Evolutionary conservation across 2,888 invertebrate species (phyloP).

Genomic region (Mimachlamys varia): DNA sequence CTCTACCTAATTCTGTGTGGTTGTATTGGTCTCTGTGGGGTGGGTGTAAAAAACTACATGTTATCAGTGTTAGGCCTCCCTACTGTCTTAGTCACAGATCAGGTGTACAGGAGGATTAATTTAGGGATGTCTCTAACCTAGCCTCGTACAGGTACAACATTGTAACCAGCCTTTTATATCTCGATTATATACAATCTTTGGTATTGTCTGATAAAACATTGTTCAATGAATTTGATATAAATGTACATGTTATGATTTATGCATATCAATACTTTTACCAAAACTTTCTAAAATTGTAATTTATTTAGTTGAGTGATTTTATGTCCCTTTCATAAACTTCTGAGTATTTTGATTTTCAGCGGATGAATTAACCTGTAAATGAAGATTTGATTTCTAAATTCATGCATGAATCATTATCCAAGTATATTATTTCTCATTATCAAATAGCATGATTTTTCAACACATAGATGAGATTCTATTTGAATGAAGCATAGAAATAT

Average conservation of each 20-base stretch:
- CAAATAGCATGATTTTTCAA: too few species aligned
- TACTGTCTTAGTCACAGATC: neutral
- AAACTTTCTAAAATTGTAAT: too few species aligned
- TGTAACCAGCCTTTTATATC: neutral
- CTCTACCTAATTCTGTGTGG: neutral
- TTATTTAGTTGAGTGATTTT: too few species aligned
- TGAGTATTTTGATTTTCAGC: too few species aligned
- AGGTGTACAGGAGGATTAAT: conserved; percentile 14
- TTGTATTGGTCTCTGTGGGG: neutral
- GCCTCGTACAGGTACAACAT: neutral
- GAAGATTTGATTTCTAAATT: too few species aligned
- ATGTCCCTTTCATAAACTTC: too few species aligned
- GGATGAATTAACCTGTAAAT: too few species aligned
- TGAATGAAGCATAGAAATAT: too few species aligned
- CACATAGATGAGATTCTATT: too few species aligned
- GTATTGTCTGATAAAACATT: neutral
- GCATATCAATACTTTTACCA: too few species aligned
- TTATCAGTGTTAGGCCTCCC: neutral
- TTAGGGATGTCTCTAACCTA: neutral
- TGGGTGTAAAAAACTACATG: conserved; percentile 7
- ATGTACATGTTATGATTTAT: neutral
- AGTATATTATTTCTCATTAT: too few species aligned
- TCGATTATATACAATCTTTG: neutral
- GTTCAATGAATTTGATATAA: neutral
- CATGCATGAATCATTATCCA: too few species aligned